Base-by-base conservation (phyloP, 2,113 vertebrate species). In the Toxostoma redivivum region DNA sequence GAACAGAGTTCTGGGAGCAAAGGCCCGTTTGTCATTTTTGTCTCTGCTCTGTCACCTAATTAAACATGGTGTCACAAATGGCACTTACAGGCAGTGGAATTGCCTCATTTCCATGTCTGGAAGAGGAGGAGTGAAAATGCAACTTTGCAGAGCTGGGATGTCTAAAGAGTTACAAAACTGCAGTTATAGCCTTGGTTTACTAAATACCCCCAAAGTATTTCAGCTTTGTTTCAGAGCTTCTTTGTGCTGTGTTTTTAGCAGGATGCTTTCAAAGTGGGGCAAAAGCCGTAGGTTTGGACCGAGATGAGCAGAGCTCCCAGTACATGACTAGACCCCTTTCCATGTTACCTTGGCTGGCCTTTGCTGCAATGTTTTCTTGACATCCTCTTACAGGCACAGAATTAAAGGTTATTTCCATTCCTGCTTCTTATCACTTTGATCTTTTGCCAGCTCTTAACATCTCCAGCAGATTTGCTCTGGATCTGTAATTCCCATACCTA, bases 331-430 rank as follows among this genome's bases (percentile, higher is more conserved):
- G 95, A 92, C 88, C 88, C 38, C 74, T 80, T 96, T 96, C 94
- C 90, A 92, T 84, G 61, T 97, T 97, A 95, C 92, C 95, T 95
- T 97, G 96, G 94, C 96, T 95, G 95, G 96, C 96, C 95, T 97
- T 94, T 94, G 78, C 83, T 81, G 94, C 93, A 93, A 17, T 8
- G 8, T 37, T 93, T 96, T 94, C 95, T 87, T 96, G 69, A 89
- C 5, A 20, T 96, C 93, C 89, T 94, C 92, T 89, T 91, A 76
- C 42, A 95, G 88, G 87, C 81, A 85, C 83, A 81, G 81, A 97
- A 94, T 88, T 96, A 97, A 97, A 95, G 91, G 94, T 97, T 97
- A 95, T 96, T 96, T 94, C 94, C 88, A 87, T 96, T 95, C 69
- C 85, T 92, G 51, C 50, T 66, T 86, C 92, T 96, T 97, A 97